A percentile compares a stretch with the other conserved stretches of the same genome.
Evolutionary conservation across 1,140 invertebrate genomes (phyloP).

Genomic region (Pogonomyrmex californicus): DNA sequence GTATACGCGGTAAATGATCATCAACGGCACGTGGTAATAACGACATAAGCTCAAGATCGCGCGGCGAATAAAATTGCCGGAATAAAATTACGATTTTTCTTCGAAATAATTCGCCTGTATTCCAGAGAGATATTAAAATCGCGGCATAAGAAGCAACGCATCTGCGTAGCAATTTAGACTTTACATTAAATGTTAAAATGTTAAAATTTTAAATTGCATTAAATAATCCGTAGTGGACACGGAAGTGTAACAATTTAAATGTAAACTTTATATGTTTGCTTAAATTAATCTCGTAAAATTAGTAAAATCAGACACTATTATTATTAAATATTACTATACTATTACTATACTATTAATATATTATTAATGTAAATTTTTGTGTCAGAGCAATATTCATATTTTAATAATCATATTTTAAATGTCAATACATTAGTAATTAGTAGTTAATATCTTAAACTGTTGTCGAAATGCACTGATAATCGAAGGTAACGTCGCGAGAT

Average conservation of each 20-base stretch:
- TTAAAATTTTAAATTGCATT: neutral
- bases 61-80: slow-evolving; percentile 16
- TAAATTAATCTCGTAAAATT: neutral
- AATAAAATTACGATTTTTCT: slow-evolving; percentile 21
- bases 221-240: no score
- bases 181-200: neutral
- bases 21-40: slow-evolving; percentile 8
- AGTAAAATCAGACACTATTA: neutral
- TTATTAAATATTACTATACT: neutral
- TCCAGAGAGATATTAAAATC: neutral
- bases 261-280: neutral
- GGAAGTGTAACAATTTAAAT: neutral
- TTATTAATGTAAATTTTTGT: neutral
- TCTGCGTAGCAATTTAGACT: neutral
- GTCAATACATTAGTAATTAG: no score
- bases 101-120: neutral
- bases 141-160: no score
- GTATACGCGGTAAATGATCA: slow-evolving; percentile 26
- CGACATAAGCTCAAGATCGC: neutral
- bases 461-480: neutral
- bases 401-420: neutral
- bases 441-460: no score
- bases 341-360: neutral
- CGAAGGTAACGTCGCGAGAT: neutral
- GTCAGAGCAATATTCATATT: neutral